These are phyloP conservation scores for Trichogramma evanescens DNA, from an alignment of 2,888 invertebrate species.

Conservation along the genomic window DNA sequence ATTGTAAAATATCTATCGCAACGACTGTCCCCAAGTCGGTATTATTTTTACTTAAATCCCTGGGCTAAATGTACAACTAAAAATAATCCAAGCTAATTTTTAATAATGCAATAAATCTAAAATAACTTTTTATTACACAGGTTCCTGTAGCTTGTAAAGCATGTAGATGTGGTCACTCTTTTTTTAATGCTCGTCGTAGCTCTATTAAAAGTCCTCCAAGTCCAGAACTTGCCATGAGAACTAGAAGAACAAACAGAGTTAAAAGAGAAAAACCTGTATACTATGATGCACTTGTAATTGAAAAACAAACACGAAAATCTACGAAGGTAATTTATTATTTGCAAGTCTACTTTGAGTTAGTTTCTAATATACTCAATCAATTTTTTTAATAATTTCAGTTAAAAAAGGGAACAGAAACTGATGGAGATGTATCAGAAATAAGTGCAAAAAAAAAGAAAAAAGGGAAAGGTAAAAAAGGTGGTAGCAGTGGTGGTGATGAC, in stretches of 20 bases:
- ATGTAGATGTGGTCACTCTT: slow-evolving; percentile 76
- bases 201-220: slow-evolving; percentile 45
- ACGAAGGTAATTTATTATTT: slow-evolving; percentile 32
- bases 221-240: slow-evolving; percentile 45
- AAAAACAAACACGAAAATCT: slow-evolving; percentile 66
- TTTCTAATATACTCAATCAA: neutral
- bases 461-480: slow-evolving; percentile 41
- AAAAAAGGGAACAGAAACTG: slow-evolving; percentile 40
- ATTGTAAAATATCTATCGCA: too few species aligned
- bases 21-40: too few species aligned
- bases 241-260: slow-evolving; percentile 64
- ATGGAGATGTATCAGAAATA: slow-evolving; percentile 42
- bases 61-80: too few species aligned
- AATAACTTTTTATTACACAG: slow-evolving; percentile 44
- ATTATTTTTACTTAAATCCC: too few species aligned
- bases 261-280: slow-evolving; percentile 73
- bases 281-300: slow-evolving; percentile 74
- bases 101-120: too few species aligned
- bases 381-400: slow-evolving; percentile 28
- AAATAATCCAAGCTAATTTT: too few species aligned
- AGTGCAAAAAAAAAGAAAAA: slow-evolving; percentile 44
- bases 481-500: slow-evolving; percentile 48
- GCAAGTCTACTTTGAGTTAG: too few species aligned
- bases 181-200: slow-evolving; percentile 62
- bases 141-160: slow-evolving; percentile 79